phyloP scores from a whole-genome alignment of 2,113 vertebrate genomes.

The Urocynchramus pylzowi region DNA sequence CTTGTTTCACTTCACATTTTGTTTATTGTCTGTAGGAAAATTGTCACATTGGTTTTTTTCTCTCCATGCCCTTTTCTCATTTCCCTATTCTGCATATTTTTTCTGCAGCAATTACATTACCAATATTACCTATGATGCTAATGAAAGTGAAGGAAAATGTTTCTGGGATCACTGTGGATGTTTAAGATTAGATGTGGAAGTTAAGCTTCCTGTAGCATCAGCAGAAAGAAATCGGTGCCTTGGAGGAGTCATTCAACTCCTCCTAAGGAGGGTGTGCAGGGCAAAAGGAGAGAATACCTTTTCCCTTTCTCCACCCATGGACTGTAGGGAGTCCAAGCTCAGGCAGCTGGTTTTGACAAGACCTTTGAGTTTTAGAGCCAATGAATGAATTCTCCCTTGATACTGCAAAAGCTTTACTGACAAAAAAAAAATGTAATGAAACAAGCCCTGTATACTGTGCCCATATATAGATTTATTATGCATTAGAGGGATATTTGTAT shows the following conservation, averaged over 20 bases:
- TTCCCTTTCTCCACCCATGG: not conserved
- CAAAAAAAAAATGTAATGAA: not conserved
- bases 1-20: not conserved
- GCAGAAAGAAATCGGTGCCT: not conserved
- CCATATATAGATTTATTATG: not conserved
- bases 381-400: not conserved
- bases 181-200: not conserved
- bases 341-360: not conserved
- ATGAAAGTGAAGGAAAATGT: not conserved
- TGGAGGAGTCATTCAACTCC: not conserved
- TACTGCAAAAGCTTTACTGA: not conserved
- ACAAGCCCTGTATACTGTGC: not conserved
- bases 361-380: not conserved
- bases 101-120: not conserved
- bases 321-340: not conserved
- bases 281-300: not conserved
- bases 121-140: not conserved
- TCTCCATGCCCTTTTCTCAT: not conserved
- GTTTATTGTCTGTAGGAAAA: not conserved
- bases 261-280: not conserved
- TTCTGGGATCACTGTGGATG: not conserved
- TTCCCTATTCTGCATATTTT: not conserved
- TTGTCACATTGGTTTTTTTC: fast-evolving
- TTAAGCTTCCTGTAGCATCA: not conserved
- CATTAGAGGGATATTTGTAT: not conserved